Evolutionary conservation across 1,140 invertebrate species (phyloP).

Genomic region (Neodiprion pinetum): DNA sequence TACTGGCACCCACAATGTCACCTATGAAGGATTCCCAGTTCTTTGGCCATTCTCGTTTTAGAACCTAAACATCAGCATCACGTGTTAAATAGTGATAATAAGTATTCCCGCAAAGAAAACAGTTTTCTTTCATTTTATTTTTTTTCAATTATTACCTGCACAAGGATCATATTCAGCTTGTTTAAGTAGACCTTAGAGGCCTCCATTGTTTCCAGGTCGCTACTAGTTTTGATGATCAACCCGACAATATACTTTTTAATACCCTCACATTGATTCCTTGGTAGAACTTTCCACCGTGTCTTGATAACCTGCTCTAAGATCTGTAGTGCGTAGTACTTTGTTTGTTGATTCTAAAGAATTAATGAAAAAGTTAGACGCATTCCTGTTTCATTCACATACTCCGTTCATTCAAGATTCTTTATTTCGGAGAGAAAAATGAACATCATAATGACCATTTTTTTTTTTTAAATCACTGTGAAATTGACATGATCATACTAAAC

Average conservation of each 20-base stretch:
- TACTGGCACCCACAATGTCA: constrained; percentile 98
- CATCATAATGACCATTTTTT: constrained; percentile 11
- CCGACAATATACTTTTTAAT: constrained; percentile 99
- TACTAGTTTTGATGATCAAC: constrained; percentile 98
- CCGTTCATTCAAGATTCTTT: not conserved
- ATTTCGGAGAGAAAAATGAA: constrained; percentile 8
- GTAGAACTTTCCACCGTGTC: constrained; percentile 98
- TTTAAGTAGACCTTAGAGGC: constrained; percentile 96
- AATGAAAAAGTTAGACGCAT: constrained; percentile 46
- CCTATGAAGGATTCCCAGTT: constrained; percentile 99
- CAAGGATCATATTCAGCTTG: constrained; percentile 99
- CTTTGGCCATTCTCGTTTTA: constrained; percentile 99
- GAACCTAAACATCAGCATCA: constrained; percentile 72
- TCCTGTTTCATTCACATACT: not conserved
- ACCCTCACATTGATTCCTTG: constrained; percentile 97
- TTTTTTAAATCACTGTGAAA: not conserved
- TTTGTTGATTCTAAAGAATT: constrained; percentile 84
- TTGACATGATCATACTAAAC: not conserved
- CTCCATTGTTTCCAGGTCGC: constrained; percentile 88
- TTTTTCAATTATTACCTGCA: constrained; percentile 69
- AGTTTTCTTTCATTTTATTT: no score
- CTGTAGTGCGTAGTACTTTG: constrained; percentile 99
- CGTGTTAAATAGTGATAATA: constrained; percentile 12
- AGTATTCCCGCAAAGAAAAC: no score
- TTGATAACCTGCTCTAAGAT: constrained; percentile 99